Base-by-base conservation (phyloP, 2,797 vertebrate genomes). In the Botia almorhae region DNA sequence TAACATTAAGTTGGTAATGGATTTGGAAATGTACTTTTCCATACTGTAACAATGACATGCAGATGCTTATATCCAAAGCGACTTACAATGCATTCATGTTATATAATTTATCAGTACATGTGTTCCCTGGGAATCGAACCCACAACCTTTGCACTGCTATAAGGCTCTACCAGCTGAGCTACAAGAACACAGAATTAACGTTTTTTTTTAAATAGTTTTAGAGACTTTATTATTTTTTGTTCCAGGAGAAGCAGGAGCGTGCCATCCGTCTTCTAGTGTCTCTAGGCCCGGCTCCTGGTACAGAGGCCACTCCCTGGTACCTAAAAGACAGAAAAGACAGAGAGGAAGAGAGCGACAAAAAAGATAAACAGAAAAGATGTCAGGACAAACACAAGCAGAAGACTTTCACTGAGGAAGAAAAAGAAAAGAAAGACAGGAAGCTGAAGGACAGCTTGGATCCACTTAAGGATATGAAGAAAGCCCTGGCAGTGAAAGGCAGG, bases 181-280 rank as follows among this genome's bases (percentile, higher is more conserved):
- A n/a, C n/a, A n/a, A n/a, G n/a, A n/a, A n/a, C n/a, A n/a, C n/a
- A n/a, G n/a, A n/a, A n/a, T n/a, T n/a, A n/a, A n/a, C n/a, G n/a
- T n/a, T n/a, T n/a, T n/a, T n/a, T n/a, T n/a, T n/a, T n/a, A n/a
- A n/a, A n/a, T n/a, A n/a, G n/a, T n/a, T n/a, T n/a, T n/a, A n/a
- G n/a, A n/a, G n/a, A n/a, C n/a, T n/a, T n/a, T n/a, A n/a, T n/a
- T n/a, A n/a, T n/a, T n/a, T n/a, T n/a, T n/a, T n/a, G 29, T 55
- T 26, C 36, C 77, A 97, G 96, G 96, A 97, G 85, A 94, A 90
- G 26, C 95, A 95, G 73, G 96, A 97, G 76, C 94, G 95, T 56
- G 95, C 96, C 4, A 93, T 97, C 53, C 96, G 96, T 29, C 90
- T 96, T 79, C 92, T 97, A 74, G 96, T 96, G 0, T 97, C 96